A percentile compares a stretch with the other conserved stretches of the same genome.
Conservation (phyloP, 2,113 vertebrate species). For the Aegypius monachus region DNA sequence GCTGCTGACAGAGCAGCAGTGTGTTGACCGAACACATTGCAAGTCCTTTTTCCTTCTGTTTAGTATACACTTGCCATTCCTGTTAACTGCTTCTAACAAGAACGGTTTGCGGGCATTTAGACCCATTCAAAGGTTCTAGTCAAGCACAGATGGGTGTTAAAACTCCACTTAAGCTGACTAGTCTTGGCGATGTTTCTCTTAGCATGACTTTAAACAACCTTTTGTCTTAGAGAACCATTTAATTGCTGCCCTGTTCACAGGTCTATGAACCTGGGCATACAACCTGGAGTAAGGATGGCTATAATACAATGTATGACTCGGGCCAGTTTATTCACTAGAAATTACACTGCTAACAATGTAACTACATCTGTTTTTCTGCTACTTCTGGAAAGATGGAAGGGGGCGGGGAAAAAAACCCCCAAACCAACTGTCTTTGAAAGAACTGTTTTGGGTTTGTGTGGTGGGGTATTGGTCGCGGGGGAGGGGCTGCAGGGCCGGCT, state of each 20-base stretch:
- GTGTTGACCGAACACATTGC: neutral
- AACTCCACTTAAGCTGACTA: neutral
- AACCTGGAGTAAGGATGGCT: neutral
- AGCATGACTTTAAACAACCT: neutral
- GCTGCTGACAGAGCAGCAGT: neutral
- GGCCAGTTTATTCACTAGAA: neutral
- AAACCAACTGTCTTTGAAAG: neutral
- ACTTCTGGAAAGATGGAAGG: neutral
- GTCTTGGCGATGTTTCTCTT: neutral
- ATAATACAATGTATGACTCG: rapidly evolving
- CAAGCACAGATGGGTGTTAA: neutral
- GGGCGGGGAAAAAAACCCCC: rapidly evolving
- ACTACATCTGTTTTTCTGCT: neutral
- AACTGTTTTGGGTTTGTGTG: no score
- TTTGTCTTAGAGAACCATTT: neutral
- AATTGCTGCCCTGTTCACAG: neutral
- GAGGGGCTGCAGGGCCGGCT: no score
- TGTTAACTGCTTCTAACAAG: neutral
- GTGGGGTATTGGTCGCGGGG: rapidly evolving
- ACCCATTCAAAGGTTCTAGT: neutral
- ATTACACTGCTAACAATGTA: neutral
- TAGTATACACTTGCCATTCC: neutral
- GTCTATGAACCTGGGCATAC: neutral
- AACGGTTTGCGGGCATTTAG: neutral
- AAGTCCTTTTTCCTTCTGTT: neutral